These are phyloP conservation scores for Phrynocephalus vlangalii DNA, from an alignment of 2,797 vertebrate genomes.

Conservation along the genomic window DNA sequence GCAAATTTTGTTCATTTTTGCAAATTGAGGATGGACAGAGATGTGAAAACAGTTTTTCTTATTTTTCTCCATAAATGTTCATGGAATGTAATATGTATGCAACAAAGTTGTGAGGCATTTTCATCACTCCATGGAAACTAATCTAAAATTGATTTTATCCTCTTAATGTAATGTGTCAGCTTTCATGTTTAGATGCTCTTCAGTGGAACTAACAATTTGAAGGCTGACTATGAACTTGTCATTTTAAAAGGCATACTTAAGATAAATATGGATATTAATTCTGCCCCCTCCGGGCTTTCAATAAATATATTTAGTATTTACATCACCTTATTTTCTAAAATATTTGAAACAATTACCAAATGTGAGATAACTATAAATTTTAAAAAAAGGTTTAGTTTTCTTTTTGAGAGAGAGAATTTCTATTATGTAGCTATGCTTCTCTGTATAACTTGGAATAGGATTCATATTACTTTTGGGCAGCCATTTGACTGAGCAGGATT, in stretches of 20 bases:
- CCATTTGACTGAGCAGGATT: neutral
- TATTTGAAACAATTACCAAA: neutral
- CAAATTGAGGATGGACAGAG: neutral
- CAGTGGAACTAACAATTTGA: constrained; percentile 13
- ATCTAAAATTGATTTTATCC: constrained; percentile 27
- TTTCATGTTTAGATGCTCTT: constrained; percentile 14
- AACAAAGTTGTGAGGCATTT: constrained; percentile 23
- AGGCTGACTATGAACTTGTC: constrained; percentile 11
- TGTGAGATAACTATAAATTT: constrained; percentile 15
- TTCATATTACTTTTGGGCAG: fast-evolving
- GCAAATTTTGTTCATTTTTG: constrained; percentile 34
- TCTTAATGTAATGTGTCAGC: constrained; percentile 43
- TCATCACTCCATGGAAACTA: constrained; percentile 11
- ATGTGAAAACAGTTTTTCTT: neutral
- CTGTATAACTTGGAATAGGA: neutral
- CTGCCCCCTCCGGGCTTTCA: neutral
- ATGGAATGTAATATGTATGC: constrained; percentile 33
- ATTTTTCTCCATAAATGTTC: constrained; percentile 30
- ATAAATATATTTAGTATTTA: constrained; percentile 31
- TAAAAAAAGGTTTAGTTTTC: constrained; percentile 23
- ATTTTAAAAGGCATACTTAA: neutral
- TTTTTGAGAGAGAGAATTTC: constrained; percentile 18
- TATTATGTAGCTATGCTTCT: constrained; percentile 13
- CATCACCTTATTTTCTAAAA: constrained; percentile 44
- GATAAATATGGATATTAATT: constrained; percentile 37